Conservation (phyloP, 2,113 vertebrate species). For the Trogon surrucura region DNA sequence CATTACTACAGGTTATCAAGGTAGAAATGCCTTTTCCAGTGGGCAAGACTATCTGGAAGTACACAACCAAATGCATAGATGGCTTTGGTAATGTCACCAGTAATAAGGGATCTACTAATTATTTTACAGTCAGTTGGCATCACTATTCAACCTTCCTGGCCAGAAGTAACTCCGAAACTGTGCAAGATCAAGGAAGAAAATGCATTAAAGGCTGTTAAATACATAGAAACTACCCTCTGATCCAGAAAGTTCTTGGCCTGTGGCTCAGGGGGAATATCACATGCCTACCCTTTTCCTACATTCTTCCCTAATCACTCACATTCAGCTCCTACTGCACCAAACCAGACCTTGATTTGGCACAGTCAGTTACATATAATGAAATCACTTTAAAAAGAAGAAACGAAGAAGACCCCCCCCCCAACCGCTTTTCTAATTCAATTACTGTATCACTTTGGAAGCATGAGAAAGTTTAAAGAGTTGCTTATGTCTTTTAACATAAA, state of each 20-base stretch:
- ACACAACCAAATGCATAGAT: background rate
- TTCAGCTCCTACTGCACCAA: background rate
- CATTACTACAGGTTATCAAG: background rate
- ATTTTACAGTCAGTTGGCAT: background rate
- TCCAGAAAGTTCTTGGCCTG: background rate
- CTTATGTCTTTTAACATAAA: background rate
- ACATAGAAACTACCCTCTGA: background rate
- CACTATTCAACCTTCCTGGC: background rate
- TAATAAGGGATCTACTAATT: background rate
- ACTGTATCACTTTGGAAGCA: background rate
- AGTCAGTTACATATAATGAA: background rate
- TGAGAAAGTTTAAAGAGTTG: background rate
- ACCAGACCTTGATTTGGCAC: background rate
- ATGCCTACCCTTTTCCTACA: background rate
- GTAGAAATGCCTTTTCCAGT: background rate
- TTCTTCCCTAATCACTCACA: background rate
- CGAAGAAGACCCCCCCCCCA: background rate
- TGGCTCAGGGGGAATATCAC: background rate
- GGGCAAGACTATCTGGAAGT: background rate
- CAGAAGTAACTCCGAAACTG: background rate
- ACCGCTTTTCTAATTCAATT: background rate
- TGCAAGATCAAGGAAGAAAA: background rate
- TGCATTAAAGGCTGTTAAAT: background rate
- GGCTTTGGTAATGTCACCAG: background rate
- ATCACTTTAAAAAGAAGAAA: background rate